Conservation (phyloP, 2,888 invertebrate genomes). For the Pammene aurita region DNA sequence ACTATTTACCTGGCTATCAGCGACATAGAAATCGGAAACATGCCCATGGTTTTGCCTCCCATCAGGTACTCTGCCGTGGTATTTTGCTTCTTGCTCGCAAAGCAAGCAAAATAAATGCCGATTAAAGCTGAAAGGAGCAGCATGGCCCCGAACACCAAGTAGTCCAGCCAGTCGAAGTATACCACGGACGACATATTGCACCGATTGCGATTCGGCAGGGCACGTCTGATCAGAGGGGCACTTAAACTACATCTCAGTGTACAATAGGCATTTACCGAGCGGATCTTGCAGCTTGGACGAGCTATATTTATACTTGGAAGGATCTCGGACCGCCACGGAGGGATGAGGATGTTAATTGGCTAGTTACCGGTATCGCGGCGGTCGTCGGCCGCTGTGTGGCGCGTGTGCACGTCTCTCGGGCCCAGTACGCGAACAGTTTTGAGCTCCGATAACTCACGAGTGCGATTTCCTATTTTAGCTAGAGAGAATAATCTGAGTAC, state of each 20-base stretch:
- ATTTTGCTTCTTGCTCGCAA: conserved; percentile 86
- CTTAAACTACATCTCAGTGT: conserved; percentile 65
- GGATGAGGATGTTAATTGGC: conserved; percentile 70
- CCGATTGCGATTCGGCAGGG: conserved; percentile 44
- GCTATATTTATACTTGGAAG: conserved; percentile 75
- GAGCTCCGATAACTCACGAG: too few relatives aligned
- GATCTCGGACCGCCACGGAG: conserved; percentile 66
- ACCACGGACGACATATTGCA: conserved; percentile 63
- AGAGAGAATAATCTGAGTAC: too few relatives aligned
- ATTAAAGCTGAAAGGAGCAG: conserved; percentile 85
- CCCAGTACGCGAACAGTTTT: too few relatives aligned
- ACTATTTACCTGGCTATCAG: conserved; percentile 87
- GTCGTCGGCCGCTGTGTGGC: conserved; percentile 44
- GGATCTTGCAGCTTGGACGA: conserved; percentile 61
- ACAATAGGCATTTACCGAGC: conserved; percentile 67
- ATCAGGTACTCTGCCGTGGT: conserved; percentile 88
- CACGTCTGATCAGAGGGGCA: conserved; percentile 64
- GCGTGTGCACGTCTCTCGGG: conserved; percentile 22
- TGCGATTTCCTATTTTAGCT: too few relatives aligned
- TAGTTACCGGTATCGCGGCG: conserved; percentile 60
- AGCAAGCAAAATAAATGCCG: conserved; percentile 88
- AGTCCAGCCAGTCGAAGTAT: conserved; percentile 86
- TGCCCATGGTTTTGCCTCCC: conserved; percentile 90
- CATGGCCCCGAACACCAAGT: conserved; percentile 86
- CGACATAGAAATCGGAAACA: conserved; percentile 90